Base-by-base conservation (phyloP, 23 tunicate species). In the Phallusia fumigata region DNA sequence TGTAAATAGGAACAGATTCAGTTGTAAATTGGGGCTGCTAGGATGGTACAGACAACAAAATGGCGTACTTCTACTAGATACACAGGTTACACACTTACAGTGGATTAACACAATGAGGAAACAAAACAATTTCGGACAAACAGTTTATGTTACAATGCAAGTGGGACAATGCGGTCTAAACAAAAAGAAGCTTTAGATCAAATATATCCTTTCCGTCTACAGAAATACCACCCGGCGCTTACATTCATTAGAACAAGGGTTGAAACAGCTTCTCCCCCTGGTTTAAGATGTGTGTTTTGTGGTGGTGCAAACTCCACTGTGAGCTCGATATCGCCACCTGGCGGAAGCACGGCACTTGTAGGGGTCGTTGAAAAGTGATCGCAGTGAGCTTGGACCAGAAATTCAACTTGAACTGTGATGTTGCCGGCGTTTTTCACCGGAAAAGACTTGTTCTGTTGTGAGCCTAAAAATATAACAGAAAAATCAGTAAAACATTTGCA, bases 381-480 rank as follows among this genome's bases (percentile, higher is more conserved):
- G 36, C n/a, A 24, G 34, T 92, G 69, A n/a, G 45, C 31, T 15
- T 75, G 76, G 31, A 87, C 35, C 52, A 73, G 32, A 74, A 87
- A 92, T 8, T 82, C 30, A 22, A 92, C 97, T 84, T 84, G 82
- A 8, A 89, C 85, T 44, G 83, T 32, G 74, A 92, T 82, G 78
- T 92, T 92, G 26, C 91, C 97, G 32, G 85, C 90, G 79, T 92
- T 92, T 76, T 87, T 92, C 24, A 92, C 91, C 3, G 97, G 97
- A 32, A 87, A 40, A n/a, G 74, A 21, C 18, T 52, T 75, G 64
- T 51, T 36, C 52, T 84, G 88, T 24, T 74, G 24, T 31, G 40
- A 74, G 28, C 69, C 69, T 58, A 13, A 2, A 81, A 28, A 19
- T 64, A 18, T 52, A 75, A 33, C 33, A 26, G 64, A 72, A 34